Evolutionary conservation across 1,140 invertebrate species (phyloP), one percentile per base, ranked within the genome.

Genomic region (Elymnias hypermnestra): DNA sequence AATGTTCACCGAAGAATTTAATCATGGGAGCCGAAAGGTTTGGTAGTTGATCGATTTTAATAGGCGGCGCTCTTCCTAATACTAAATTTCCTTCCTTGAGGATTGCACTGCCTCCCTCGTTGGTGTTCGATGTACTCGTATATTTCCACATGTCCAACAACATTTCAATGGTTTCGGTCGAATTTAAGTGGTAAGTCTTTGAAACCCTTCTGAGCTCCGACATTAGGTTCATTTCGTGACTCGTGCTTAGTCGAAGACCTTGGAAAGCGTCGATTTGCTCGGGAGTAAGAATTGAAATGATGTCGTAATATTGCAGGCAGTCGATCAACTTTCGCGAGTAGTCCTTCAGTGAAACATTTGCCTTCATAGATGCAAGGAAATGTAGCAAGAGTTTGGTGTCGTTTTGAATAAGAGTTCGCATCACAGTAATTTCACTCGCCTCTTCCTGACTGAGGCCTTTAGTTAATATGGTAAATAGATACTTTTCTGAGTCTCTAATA

Each of bases 1-100:
- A 46, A 45, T 60, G 54, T 12, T 64, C 62, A 8, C 62, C 62
- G 0, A 61, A 37, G 18, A 64, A 64, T 5, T 45, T 40, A 5
- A 64, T 50, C 44, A 64, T 41, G 0, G 62, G 43, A 10, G 39
- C 35, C 14, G 62, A 51, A 13, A 64, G 9, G 2, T 50, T 28
- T 5, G 42, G 48, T 14, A 64, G 28, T 7, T 57, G 47, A 1
- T 37, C 37, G 3, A 64, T 48, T 35, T 40, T 45, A n/a, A 64
- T 44, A 0, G 61, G 61, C 8, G 61, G 61, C 13, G 61, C 61
- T 7, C 53, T 38, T 4, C 61, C 61, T 5, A 64, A 9, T 13
- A 64, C 42, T 4, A 64, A 22, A 13, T 37, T 53, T 0, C 51
- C 57, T 5, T 52, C 57, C 6, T 9, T 33, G 1, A 64, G 40